A percentile compares a stretch with the other conserved stretches of the same genome.
Evolutionary conservation across 1,140 invertebrate genomes (phyloP).

Genomic region (Listronotus bonariensis): DNA sequence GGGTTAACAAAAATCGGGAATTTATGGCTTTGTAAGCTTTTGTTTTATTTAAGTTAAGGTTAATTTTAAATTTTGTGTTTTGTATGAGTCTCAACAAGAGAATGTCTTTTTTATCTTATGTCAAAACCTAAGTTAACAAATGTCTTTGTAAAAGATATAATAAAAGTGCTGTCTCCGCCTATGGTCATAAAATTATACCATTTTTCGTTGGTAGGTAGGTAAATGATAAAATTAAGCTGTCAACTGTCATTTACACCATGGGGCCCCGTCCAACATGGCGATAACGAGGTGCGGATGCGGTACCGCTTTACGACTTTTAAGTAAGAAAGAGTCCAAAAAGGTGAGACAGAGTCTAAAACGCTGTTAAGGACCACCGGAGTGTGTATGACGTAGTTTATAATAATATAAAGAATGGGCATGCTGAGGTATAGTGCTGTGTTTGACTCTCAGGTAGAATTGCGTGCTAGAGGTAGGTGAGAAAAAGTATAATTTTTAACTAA

Average conservation of each 20-base stretch:
- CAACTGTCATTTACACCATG: conserved; percentile 20
- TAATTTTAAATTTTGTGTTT: no score
- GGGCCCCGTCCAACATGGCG: conserved; percentile 20
- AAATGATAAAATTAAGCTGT: conserved; percentile 32
- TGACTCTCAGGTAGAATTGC: conserved; percentile 19
- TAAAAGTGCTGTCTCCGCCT: no score
- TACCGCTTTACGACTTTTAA: conserved; percentile 16
- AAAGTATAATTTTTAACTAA: background rate
- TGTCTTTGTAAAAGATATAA: no score
- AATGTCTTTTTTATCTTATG: no score
- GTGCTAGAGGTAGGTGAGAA: background rate
- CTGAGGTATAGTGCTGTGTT: conserved; percentile 9
- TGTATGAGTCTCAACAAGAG: no score
- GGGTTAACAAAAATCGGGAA: no score
- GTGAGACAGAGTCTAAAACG: conserved; percentile 10
- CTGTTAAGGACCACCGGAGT: conserved; percentile 23
- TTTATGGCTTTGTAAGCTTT: no score
- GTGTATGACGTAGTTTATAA: conserved; percentile 27
- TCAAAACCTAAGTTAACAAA: no score
- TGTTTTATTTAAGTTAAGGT: no score
- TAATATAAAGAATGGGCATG: conserved; percentile 24
- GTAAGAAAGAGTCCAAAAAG: conserved; percentile 17
- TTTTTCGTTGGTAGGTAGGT: no score
- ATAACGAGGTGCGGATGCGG: conserved; percentile 32
- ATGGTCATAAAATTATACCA: no score